Evolutionary conservation across 2,797 vertebrate species (phyloP).

Genomic region (Amniataba percoides): DNA sequence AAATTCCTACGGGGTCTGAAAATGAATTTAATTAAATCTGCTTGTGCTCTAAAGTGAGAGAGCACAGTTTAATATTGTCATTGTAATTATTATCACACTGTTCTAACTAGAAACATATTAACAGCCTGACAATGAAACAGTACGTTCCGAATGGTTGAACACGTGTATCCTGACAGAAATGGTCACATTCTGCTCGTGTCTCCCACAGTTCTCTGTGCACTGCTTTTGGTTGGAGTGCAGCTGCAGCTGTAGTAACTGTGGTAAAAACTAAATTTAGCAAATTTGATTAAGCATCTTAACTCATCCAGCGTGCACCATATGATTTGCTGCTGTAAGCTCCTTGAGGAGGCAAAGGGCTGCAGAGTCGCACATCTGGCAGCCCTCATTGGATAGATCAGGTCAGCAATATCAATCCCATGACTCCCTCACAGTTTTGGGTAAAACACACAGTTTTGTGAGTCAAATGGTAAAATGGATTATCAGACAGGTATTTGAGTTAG

Average conservation of each 20-base stretch:
- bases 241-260: constrained; percentile 14
- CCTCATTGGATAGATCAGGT: background rate
- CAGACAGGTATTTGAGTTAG: background rate
- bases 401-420: background rate
- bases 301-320: constrained; percentile 13
- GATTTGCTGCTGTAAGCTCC: constrained; percentile 29
- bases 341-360: constrained; percentile 6
- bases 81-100: too few relatives aligned
- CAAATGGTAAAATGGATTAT: background rate
- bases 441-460: background rate
- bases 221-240: constrained; percentile 2
- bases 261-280: constrained; percentile 21
- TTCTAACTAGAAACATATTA: too few relatives aligned
- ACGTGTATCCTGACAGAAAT: too few relatives aligned
- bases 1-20: too few relatives aligned
- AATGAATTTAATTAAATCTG: too few relatives aligned
- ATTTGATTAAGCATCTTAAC: constrained; percentile 25
- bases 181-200: too few relatives aligned
- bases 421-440: background rate
- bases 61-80: too few relatives aligned
- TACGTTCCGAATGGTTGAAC: too few relatives aligned
- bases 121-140: too few relatives aligned
- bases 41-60: too few relatives aligned
- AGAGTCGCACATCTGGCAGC: constrained; percentile 9
- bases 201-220: background rate